phyloP scores from a whole-genome alignment of 2,888 invertebrate genomes.

The Atherix ibis region DNA sequence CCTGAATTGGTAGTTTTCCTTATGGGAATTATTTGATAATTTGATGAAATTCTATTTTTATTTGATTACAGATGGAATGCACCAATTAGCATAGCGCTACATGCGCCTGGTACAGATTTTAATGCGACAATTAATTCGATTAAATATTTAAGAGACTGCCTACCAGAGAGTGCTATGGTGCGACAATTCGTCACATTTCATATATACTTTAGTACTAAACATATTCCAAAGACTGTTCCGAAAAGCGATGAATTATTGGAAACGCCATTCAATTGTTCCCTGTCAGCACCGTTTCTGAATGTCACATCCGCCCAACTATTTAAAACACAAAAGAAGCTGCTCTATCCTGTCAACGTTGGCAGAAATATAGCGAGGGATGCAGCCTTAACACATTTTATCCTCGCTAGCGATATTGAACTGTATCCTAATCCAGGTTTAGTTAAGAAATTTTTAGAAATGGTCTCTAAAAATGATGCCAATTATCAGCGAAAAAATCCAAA shows the following conservation, averaged over 20 bases:
- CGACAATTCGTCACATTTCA: conserved; percentile 74
- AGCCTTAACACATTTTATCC: conserved; percentile 64
- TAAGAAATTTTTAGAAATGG: conserved; percentile 69
- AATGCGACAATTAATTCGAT: conserved; percentile 61
- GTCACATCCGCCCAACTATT: conserved; percentile 51
- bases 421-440: conserved; percentile 75
- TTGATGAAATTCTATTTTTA: not conserved
- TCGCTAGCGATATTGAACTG: conserved; percentile 79
- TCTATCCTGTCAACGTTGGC: conserved; percentile 83
- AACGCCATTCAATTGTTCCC: conserved; percentile 54
- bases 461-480: conserved; percentile 54
- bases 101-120: conserved; percentile 75
- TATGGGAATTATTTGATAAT: not conserved
- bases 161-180: conserved; percentile 47
- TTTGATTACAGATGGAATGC: conserved; percentile 53
- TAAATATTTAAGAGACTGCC: conserved; percentile 63
- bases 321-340: conserved; percentile 60
- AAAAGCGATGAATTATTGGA: conserved; percentile 43
- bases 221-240: conserved; percentile 63
- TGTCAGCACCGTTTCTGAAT: conserved; percentile 50
- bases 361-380: conserved; percentile 76
- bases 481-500: conserved; percentile 41
- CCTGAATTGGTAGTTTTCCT: not conserved
- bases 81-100: conserved; percentile 72
- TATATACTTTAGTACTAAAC: conserved; percentile 72